Percentiles rank a stretch among this genome's conserved stretches.
Conservation (phyloP, 2,113 vertebrate genomes). For the Callionymus lyra region DNA sequence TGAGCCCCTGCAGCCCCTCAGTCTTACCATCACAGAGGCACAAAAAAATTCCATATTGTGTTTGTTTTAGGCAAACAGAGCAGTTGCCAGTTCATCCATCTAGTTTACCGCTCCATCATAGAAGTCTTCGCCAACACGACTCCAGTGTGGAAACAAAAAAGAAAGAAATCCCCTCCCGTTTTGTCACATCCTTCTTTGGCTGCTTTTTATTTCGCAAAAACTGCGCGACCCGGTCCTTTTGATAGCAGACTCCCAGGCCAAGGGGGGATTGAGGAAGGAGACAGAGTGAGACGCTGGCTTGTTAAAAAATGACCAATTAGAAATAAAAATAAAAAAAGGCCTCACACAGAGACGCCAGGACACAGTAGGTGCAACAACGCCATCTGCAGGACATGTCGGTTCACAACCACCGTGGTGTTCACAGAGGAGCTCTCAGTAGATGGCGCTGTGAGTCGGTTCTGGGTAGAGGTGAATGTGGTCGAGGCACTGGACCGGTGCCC, state of each 20-base stretch:
- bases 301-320: conserved; percentile 49
- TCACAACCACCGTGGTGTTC: not conserved
- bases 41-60: conserved; percentile 53
- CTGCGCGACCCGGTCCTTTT: conserved; percentile 25
- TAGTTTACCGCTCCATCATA: conserved; percentile 37
- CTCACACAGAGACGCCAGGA: conserved; percentile 22
- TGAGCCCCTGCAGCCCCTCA: conserved; percentile 46
- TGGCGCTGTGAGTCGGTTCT: conserved; percentile 23
- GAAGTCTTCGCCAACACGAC: conserved; percentile 10
- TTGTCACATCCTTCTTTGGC: conserved; percentile 8
- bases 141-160: not conserved
- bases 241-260: conserved; percentile 23
- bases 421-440: conserved; percentile 1
- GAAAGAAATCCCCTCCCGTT: conserved; percentile 7
- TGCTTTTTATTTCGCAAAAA: conserved; percentile 16
- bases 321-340: too few species aligned
- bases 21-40: conserved; percentile 47
- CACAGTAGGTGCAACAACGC: conserved; percentile 52
- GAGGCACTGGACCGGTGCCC: conserved; percentile 23
- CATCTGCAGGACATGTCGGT: conserved; percentile 59
- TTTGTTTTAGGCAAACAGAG: conserved; percentile 64
- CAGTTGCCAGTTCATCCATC: conserved; percentile 58
- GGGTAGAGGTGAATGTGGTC: conserved; percentile 9
- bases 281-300: conserved; percentile 27
- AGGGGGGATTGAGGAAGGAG: conserved; percentile 17